Conservation (phyloP, 1,140 invertebrate species). For the Sitobion miscanthi region DNA sequence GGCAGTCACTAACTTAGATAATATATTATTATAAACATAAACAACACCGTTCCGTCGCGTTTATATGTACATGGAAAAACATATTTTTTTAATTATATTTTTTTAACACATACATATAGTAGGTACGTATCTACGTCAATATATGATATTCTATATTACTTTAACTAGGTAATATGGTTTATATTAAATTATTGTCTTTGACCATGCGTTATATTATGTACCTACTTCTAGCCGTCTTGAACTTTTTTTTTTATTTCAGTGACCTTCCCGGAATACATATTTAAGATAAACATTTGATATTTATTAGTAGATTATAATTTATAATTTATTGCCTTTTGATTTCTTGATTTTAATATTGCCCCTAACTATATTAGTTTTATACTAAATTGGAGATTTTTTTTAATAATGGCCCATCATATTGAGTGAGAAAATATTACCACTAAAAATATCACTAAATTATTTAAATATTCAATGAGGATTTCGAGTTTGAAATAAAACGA, state of each 20-base stretch:
- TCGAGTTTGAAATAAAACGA: neutral
- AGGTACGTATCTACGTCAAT: neutral
- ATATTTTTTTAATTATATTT: neutral
- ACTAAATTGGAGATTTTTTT: neutral
- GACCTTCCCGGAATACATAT: neutral
- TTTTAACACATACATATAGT: neutral
- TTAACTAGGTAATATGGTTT: neutral
- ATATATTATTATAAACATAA: neutral
- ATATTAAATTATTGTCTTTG: neutral
- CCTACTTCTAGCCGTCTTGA: neutral
- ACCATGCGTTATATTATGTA: too few species aligned
- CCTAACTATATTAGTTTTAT: neutral
- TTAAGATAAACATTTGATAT: neutral
- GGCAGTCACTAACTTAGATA: neutral
- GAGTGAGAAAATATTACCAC: too few species aligned
- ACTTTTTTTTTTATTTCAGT: neutral
- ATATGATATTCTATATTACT: neutral
- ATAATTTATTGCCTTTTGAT: neutral
- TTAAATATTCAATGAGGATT: neutral
- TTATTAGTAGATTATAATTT: neutral
- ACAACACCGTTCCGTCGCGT: neutral
- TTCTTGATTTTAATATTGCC: neutral
- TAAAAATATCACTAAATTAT: neutral
- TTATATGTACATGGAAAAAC: neutral
- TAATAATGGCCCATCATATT: too few species aligned